phyloP scores from a whole-genome alignment of 92 coral and sea anemone genomes.

The Epizoanthus illoricatus region DNA sequence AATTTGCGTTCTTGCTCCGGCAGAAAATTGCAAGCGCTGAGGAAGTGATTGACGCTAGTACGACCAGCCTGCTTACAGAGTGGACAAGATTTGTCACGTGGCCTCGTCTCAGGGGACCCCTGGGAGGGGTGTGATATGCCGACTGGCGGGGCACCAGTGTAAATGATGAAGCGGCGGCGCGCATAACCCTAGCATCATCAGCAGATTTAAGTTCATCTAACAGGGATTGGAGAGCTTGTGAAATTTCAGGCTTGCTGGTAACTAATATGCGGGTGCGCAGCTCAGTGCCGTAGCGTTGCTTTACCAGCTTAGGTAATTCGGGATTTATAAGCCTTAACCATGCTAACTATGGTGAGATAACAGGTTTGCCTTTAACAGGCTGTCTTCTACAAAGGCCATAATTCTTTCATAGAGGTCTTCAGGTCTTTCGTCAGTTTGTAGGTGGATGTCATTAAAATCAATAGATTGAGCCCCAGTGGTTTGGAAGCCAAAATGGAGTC shows the following conservation, averaged over 20 bases:
- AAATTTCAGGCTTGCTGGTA: conserved; percentile 43
- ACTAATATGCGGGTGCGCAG: conserved; percentile 33
- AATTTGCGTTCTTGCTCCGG: background rate
- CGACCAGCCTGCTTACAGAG: conserved; percentile 36
- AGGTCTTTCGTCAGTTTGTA: no score
- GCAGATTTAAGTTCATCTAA: conserved; percentile 32
- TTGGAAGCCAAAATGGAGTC: no score
- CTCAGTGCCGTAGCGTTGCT: no score
- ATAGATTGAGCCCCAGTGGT: no score
- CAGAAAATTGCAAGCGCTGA: conserved; percentile 27
- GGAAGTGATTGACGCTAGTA: conserved; percentile 12
- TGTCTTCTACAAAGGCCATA: no score
- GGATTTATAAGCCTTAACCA: no score
- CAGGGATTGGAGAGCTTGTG: conserved; percentile 39
- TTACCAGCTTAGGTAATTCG: no score
- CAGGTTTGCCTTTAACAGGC: no score
- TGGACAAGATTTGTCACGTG: conserved; percentile 26
- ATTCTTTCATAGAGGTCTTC: no score
- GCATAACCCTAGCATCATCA: conserved; percentile 38
- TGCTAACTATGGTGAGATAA: no score
- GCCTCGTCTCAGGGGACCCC: background rate
- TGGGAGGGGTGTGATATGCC: background rate
- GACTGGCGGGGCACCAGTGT: background rate
- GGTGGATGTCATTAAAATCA: no score
- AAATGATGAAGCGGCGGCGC: background rate